Evolutionary conservation across 2,113 vertebrate genomes (phyloP), one percentile per base, ranked within the genome.

Genomic region (Oncorhynchus keta): DNA sequence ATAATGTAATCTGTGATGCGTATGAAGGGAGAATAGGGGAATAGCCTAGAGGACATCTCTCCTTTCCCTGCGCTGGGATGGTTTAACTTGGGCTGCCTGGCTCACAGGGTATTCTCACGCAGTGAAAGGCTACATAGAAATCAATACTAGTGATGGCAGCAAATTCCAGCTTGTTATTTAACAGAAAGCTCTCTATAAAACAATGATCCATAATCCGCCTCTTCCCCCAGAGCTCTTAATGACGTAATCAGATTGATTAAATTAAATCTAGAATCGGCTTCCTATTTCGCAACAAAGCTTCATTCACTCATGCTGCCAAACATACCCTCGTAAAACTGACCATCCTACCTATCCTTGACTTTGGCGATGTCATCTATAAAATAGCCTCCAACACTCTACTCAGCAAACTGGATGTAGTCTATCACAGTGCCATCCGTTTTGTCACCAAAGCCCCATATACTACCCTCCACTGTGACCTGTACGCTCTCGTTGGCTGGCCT

Each of bases 101-200:
- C 72, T 32, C 62, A 74, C 78, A 45, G 39, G 9, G 39, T 45
- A 12, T 45, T 45, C 9, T 85, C 79, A 85, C 79, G 85, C 51
- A 55, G 14, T 55, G 51, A 55, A 55, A 55, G 71, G 76, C 32
- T 39, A 2, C 35, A 84, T 77, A 85, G 78, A 87, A 88, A 90
- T 89, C 88, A 87, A 84, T 88, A 85, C 79, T 69, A 81, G 77
- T 83, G 84, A 79, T 74, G 75, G 80, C 66, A 81, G 80, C 57
- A 78, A 76, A 82, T 72, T 85, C 59, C 45, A 59, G 59, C 70
- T 84, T 87, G 83, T 82, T 78, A 79, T 73, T 22, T 75, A 82
- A 72, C 69, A 73, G 66, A 76, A 81, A 73, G 74, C 62, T 35
- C 73, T 77, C 72, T 55, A 76, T 85, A 84, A 89, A 88, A 86